Percentiles rank a stretch among this genome's conserved stretches.
Evolutionary conservation across 2,888 invertebrate species (phyloP).

Genomic region (Tipula unca): DNA sequence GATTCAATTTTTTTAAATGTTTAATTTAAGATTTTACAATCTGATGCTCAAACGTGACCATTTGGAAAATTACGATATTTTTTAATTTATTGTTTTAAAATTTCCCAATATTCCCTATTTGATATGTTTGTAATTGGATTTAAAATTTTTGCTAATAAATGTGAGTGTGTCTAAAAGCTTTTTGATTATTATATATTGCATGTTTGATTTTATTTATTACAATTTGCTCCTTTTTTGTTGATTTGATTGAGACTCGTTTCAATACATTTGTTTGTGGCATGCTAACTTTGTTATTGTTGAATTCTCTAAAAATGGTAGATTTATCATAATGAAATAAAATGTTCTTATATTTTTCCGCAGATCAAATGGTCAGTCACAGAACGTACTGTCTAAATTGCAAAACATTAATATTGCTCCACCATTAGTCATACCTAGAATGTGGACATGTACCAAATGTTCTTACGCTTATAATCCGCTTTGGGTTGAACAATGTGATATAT

Average conservation of each 20-base stretch:
- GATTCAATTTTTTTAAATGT: no score
- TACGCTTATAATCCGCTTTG: slow-evolving; percentile 79
- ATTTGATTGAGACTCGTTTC: neutral
- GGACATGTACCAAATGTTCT: slow-evolving; percentile 84
- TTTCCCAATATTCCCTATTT: no score
- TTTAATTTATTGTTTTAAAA: no score
- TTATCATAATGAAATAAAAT: neutral
- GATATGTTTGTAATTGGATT: no score
- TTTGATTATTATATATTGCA: neutral
- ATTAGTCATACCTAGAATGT: slow-evolving; percentile 51
- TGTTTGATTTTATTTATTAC: neutral
- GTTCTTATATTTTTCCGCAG: neutral
- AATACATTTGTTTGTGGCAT: neutral
- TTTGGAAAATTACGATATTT: no score
- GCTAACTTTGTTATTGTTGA: neutral
- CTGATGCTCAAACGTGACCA: no score
- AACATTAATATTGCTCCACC: slow-evolving; percentile 15
- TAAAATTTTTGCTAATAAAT: neutral
- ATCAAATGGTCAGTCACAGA: slow-evolving; percentile 22
- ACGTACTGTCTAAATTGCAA: slow-evolving; percentile 24
- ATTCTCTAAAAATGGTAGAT: neutral
- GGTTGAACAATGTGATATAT: slow-evolving; percentile 73
- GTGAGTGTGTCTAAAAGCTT: neutral
- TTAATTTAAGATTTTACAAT: no score
- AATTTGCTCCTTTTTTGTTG: neutral